Base-by-base conservation (phyloP, 2,888 invertebrate species). In the Ennomos fuscantarius region DNA sequence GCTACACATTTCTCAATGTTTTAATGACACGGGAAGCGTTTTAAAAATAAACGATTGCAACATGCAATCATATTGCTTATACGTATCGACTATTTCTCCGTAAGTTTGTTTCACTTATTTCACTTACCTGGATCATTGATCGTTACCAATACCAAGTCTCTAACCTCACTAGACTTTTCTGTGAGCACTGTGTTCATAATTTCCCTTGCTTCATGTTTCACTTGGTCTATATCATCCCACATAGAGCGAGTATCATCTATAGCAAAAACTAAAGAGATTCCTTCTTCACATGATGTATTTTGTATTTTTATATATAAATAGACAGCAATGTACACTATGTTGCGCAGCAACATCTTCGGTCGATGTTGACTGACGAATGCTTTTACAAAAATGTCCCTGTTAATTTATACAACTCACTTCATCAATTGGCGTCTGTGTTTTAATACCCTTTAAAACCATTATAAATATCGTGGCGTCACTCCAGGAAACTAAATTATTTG, bases 61-160 rank as follows among this genome's bases (percentile, higher is more conserved):
- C n/a, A n/a, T n/a, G n/a, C n/a, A n/a, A n/a, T n/a, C n/a, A n/a
- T n/a, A n/a, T n/a, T n/a, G n/a, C n/a, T n/a, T 5, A 24, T 24
- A 24, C 24, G 1, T 24, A 6, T 24, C 24, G 24, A 24, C 5
- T 24, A n/a, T n/a, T 6, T 24, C 24, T 24, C 24, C 24, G 24
- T 24, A 6, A 24, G 6, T 24, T 24, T 24, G 24, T 6, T 6
- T 24, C 24, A 6, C 6, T 24, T 24, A 24, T 24, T 24, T 24
- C 24, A 24, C 24, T 65, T 65, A 80, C 81, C 58, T 62, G 77
- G 76, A 66, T 80, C 79, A 43, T 78, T 81, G 32, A 81, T 72
- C 0, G 78, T 79, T 2, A 81, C 74, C 8, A 81, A 53, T 2
- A 81, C 71, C 24, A 77, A 70, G 33, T 81, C 72, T 31, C 66